Conservation (phyloP, 1,140 invertebrate species). For the Aplysia californica region DNA sequence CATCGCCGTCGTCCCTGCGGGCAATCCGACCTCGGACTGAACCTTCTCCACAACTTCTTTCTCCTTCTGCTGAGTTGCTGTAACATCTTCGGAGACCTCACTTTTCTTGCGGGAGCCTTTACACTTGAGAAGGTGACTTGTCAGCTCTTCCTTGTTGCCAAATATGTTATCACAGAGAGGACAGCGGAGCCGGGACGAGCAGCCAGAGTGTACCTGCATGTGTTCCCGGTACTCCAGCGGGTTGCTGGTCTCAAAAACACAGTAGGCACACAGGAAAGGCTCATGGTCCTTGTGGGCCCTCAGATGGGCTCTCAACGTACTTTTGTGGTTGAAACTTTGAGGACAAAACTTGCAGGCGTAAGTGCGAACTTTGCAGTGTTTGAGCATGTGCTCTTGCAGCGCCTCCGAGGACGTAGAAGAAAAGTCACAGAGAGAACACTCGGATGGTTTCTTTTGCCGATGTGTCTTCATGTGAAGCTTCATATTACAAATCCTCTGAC, state of each 20-base stretch:
- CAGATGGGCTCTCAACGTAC: slow-evolving; percentile 65
- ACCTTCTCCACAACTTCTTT: background rate
- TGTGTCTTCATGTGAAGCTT: slow-evolving; percentile 64
- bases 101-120: slow-evolving; percentile 6
- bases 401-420: slow-evolving; percentile 56
- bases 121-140: slow-evolving; percentile 33
- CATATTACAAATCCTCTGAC: slow-evolving; percentile 47
- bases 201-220: slow-evolving; percentile 36
- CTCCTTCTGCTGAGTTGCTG: slow-evolving; percentile 24
- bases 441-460: slow-evolving; percentile 54
- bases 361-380: slow-evolving; percentile 64
- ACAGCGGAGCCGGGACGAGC: slow-evolving; percentile 21
- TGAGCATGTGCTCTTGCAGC: slow-evolving; percentile 64
- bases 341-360: slow-evolving; percentile 64
- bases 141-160: slow-evolving; percentile 42
- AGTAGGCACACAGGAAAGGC: slow-evolving; percentile 56
- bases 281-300: slow-evolving; percentile 61
- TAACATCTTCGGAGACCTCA: background rate
- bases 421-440: slow-evolving; percentile 64
- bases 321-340: slow-evolving; percentile 63
- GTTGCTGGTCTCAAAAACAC: slow-evolving; percentile 59
- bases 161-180: slow-evolving; percentile 49
- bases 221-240: slow-evolving; percentile 51
- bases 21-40: background rate
- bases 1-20: background rate